Conservation (phyloP, 2,888 invertebrate species). For the Polydrusus pterygomalis region DNA sequence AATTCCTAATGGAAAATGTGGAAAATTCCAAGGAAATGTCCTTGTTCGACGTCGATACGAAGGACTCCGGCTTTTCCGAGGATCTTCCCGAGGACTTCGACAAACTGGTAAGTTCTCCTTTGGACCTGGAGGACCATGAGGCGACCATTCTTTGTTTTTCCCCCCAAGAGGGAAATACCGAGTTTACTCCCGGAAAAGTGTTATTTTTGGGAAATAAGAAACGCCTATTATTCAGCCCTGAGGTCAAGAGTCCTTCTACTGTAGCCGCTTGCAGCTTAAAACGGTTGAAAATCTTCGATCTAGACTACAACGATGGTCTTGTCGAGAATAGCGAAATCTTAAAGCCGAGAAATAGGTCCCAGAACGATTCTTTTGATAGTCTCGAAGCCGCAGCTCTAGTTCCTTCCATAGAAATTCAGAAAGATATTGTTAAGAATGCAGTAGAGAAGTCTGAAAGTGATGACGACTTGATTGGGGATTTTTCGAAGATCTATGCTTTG, state of each 20-base stretch:
- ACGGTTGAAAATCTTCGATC: slow-evolving; percentile 40
- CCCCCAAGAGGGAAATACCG: slow-evolving; percentile 3
- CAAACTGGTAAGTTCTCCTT: slow-evolving; percentile 26
- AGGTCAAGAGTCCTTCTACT: slow-evolving; percentile 8
- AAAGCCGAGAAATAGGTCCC: background rate
- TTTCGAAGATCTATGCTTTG: slow-evolving; percentile 81
- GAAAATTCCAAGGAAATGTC: slow-evolving; percentile 41
- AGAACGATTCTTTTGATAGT: background rate
- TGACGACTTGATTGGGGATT: slow-evolving; percentile 88
- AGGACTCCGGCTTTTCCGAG: slow-evolving; percentile 51
- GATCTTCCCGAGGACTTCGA: slow-evolving; percentile 30
- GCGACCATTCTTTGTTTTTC: slow-evolving; percentile 42
- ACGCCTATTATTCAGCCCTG: slow-evolving; percentile 31
- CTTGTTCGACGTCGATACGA: slow-evolving; percentile 48
- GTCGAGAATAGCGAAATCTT: background rate
- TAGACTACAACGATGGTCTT: background rate
- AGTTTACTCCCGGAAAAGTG: slow-evolving; percentile 24
- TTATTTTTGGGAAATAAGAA: slow-evolving; percentile 26
- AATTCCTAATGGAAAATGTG: slow-evolving; percentile 9
- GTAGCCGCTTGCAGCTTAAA: slow-evolving; percentile 33
- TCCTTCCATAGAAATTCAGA: slow-evolving; percentile 63
- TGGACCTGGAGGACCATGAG: slow-evolving; percentile 38
- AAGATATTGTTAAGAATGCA: slow-evolving; percentile 83
- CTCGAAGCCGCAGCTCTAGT: background rate
- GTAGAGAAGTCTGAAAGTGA: slow-evolving; percentile 80